phyloP scores from a whole-genome alignment of 2,113 vertebrate species.

The Apteryx mantelli region DNA sequence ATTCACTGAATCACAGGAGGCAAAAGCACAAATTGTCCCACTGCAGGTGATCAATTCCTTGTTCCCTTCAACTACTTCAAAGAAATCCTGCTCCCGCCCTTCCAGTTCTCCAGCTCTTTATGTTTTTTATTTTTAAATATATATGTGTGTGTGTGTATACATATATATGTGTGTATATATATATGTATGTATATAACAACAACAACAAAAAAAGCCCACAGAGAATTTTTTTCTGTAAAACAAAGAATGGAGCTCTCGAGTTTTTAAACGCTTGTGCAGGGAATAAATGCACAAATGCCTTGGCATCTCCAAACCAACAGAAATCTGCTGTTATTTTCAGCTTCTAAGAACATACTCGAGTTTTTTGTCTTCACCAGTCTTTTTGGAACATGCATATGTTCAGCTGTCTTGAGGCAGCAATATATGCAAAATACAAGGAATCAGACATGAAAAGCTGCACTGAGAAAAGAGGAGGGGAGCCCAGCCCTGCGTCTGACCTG shows the following conservation, averaged over 20 bases:
- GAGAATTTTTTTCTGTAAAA: not conserved
- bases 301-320: not conserved
- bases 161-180: not conserved
- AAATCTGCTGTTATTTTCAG: not conserved
- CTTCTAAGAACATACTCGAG: not conserved
- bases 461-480: not conserved
- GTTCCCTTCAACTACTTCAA: not conserved
- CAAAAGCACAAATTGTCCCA: not conserved
- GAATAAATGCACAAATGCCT: not conserved
- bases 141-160: not conserved
- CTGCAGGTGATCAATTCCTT: not conserved
- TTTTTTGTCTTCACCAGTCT: not conserved
- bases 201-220: not conserved
- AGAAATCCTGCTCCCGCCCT: not conserved
- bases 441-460: not conserved
- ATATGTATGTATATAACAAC: not conserved
- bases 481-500: not conserved
- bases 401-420: not conserved
- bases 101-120: not conserved
- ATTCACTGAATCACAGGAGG: not conserved
- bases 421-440: not conserved
- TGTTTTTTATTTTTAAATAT: too few species aligned
- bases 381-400: not conserved
- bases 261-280: not conserved
- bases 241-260: not conserved